A percentile compares a stretch with the other conserved stretches of the same genome.
phyloP scores from a whole-genome alignment of 1,140 invertebrate genomes.

The Lucilia sericata region DNA sequence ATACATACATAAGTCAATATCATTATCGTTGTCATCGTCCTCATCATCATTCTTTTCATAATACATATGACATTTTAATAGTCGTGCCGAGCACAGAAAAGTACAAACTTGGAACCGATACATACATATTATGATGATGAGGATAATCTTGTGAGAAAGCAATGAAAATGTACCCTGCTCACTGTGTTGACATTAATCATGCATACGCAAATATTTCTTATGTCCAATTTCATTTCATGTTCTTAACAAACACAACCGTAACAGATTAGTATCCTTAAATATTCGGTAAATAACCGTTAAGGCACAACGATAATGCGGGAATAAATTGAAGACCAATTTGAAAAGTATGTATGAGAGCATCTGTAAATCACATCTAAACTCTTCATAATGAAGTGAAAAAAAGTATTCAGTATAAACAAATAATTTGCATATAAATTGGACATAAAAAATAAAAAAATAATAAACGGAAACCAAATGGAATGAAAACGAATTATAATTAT shows the following conservation, averaged over 20 bases:
- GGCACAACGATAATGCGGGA: not conserved
- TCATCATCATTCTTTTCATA: too few species aligned
- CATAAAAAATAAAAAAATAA: not conserved
- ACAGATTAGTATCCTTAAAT: not conserved
- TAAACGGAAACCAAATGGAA: not conserved
- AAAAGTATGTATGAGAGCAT: not conserved
- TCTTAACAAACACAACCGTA: not conserved
- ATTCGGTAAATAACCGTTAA: not conserved
- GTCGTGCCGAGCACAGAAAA: too few species aligned
- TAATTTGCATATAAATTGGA: slow-evolving; percentile 7
- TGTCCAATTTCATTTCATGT: not conserved
- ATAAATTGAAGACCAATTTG: not conserved
- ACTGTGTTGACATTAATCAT: not conserved
- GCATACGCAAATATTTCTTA: not conserved
- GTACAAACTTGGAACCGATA: too few species aligned
- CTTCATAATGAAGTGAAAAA: too few species aligned
- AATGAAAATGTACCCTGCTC: too few species aligned
- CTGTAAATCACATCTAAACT: too few species aligned
- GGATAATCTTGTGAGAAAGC: too few species aligned
- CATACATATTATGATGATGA: too few species aligned
- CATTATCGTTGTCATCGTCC: not conserved
- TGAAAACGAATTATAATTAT: too few species aligned
- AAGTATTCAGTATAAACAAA: not conserved
- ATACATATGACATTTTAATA: too few species aligned
- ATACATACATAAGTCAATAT: too few species aligned